These are phyloP conservation scores for Meda fulgida DNA, from an alignment of 2,797 vertebrate species.

Conservation along the genomic window DNA sequence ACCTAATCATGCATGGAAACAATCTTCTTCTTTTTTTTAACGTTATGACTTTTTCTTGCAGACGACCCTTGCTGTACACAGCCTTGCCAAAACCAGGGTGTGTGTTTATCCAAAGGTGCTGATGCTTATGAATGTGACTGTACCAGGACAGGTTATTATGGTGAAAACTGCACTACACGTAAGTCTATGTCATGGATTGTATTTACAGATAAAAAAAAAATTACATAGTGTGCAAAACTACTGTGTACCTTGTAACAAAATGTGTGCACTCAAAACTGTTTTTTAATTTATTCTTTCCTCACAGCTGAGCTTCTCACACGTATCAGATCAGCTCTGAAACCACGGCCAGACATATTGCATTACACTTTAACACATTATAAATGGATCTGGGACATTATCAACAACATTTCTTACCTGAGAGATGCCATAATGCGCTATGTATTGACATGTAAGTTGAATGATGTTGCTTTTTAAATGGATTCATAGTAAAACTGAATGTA, in stretches of 20 bases:
- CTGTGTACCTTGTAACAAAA: no score
- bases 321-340: slow-evolving; percentile 85
- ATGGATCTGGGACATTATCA: slow-evolving; percentile 92
- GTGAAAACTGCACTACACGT: slow-evolving; percentile 92
- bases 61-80: slow-evolving; percentile 92
- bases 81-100: slow-evolving; percentile 92
- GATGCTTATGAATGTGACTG: slow-evolving; percentile 92
- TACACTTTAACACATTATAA: slow-evolving; percentile 94
- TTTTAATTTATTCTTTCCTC: not conserved
- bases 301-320: slow-evolving; percentile 90
- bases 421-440: slow-evolving; percentile 90
- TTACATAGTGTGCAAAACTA: no score
- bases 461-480: not conserved
- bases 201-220: not conserved
- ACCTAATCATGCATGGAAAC: not conserved
- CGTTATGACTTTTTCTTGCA: slow-evolving; percentile 58
- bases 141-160: slow-evolving; percentile 89
- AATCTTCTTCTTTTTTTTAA: not conserved
- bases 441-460: slow-evolving; percentile 53
- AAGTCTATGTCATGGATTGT: slow-evolving; percentile 69
- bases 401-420: slow-evolving; percentile 89
- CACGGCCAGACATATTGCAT: slow-evolving; percentile 87
- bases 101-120: slow-evolving; percentile 82
- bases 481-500: not conserved
- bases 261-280: not conserved